Evolutionary conservation across 2,888 invertebrate species (phyloP).

Genomic region (Zygogramma bicolorata): DNA sequence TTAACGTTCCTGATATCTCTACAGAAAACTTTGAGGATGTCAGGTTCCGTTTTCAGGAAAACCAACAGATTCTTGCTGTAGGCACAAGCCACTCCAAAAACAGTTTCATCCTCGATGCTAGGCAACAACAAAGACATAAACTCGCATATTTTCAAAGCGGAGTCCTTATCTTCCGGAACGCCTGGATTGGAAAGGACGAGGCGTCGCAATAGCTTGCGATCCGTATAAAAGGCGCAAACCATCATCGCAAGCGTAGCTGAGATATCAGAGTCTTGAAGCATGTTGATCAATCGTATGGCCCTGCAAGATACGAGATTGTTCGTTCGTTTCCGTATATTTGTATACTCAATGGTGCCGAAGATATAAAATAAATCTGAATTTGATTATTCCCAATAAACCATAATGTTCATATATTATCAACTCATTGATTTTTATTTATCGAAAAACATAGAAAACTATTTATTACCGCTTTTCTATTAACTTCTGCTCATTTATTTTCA

Average conservation of each 20-base stretch:
- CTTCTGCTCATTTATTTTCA: too few species aligned
- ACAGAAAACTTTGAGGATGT: conserved; percentile 33
- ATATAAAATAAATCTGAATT: too few species aligned
- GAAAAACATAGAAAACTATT: too few species aligned
- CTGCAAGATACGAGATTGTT: conserved; percentile 26
- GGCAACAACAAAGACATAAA: conserved; percentile 36
- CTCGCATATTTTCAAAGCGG: conserved; percentile 30
- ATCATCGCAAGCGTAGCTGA: conserved; percentile 33
- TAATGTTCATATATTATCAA: too few species aligned
- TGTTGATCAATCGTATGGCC: conserved; percentile 31
- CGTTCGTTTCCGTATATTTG: too few species aligned
- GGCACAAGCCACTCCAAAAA: conserved; percentile 36
- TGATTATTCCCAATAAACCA: too few species aligned
- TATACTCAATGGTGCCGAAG: too few species aligned
- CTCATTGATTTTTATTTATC: too few species aligned
- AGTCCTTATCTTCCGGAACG: conserved; percentile 36
- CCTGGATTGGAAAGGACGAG: conserved; percentile 37
- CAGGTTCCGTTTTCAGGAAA: conserved; percentile 21
- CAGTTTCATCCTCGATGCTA: conserved; percentile 31
- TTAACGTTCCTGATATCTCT: conserved; percentile 30
- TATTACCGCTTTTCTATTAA: too few species aligned
- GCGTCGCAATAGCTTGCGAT: conserved; percentile 26
- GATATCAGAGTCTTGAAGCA: conserved; percentile 21
- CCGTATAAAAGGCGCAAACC: conserved; percentile 20
- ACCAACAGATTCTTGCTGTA: conserved; percentile 34